Evolutionary conservation across 2,888 invertebrate genomes (phyloP).

Genomic region (Eupithecia abbreviata): DNA sequence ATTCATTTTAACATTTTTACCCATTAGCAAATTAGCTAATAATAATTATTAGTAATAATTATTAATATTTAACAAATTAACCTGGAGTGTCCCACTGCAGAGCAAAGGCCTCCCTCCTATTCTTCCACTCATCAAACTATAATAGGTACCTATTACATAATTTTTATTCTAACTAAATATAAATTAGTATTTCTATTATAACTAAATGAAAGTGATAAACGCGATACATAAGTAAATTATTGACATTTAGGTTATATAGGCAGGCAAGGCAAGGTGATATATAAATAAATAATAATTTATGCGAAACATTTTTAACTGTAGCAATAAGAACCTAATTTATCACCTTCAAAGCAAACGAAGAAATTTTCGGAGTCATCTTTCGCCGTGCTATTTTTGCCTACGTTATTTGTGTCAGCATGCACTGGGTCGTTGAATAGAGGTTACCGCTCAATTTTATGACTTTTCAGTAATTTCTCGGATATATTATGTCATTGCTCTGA

Average conservation of each 20-base stretch:
- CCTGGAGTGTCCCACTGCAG: too few relatives aligned
- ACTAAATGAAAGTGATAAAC: not conserved
- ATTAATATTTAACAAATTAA: too few relatives aligned
- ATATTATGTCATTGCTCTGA: conserved; percentile 38
- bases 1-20: not conserved
- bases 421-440: conserved; percentile 35
- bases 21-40: too few relatives aligned
- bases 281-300: not conserved
- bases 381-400: conserved; percentile 60
- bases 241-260: not conserved
- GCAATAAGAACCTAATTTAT: conserved; percentile 6
- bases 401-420: conserved; percentile 61
- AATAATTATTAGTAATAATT: too few relatives aligned
- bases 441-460: conserved; percentile 43
- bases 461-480: conserved; percentile 46
- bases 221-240: not conserved
- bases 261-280: not conserved
- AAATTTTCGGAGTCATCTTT: conserved; percentile 45
- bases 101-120: too few relatives aligned
- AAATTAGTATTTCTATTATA: not conserved
- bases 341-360: not conserved
- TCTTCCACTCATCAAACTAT: too few relatives aligned
- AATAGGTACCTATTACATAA: too few relatives aligned
- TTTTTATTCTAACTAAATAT: too few relatives aligned
- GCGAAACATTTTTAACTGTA: not conserved